Evolutionary conservation across 2,797 vertebrate genomes (phyloP).

Genomic region (Crenuchus spilurus): DNA sequence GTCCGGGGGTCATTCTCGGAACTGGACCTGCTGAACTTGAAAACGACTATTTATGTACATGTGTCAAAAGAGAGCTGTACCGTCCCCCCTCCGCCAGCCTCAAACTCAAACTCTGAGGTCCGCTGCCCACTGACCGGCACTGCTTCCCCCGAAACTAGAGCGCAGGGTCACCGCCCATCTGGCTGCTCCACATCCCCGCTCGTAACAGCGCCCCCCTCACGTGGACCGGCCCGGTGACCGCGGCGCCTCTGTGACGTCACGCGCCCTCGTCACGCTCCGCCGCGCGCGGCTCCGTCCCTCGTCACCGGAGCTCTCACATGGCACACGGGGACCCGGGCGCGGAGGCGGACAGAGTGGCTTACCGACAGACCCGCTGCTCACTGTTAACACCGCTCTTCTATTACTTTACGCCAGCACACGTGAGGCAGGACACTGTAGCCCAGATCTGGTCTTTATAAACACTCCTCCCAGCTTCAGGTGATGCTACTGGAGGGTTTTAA

Average conservation of each 20-base stretch:
- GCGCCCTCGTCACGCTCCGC: conserved; percentile 43
- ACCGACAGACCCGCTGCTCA: background rate
- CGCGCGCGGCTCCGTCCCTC: conserved; percentile 41
- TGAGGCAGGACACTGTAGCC: too few relatives aligned
- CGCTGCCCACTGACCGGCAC: background rate
- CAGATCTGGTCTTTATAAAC: too few relatives aligned
- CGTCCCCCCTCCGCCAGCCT: too few relatives aligned
- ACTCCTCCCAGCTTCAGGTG: too few relatives aligned
- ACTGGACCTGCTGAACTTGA: too few relatives aligned
- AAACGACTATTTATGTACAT: too few relatives aligned
- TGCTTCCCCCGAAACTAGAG: conserved; percentile 50
- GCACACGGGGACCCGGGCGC: conserved; percentile 48
- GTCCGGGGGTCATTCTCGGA: too few relatives aligned
- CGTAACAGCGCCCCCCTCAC: conserved; percentile 53
- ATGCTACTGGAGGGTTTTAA: too few relatives aligned
- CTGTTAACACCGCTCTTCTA: background rate
- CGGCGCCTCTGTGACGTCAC: conserved; percentile 48
- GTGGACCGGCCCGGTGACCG: conserved; percentile 61
- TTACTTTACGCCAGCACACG: background rate
- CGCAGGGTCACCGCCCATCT: conserved; percentile 43
- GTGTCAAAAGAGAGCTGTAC: too few relatives aligned
- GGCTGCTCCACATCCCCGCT: conserved; percentile 42
- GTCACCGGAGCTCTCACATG: conserved; percentile 53
- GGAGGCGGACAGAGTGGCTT: background rate
- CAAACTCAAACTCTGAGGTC: too few relatives aligned